phyloP scores from a whole-genome alignment of 2,888 invertebrate genomes.

The Athalia rosae region DNA sequence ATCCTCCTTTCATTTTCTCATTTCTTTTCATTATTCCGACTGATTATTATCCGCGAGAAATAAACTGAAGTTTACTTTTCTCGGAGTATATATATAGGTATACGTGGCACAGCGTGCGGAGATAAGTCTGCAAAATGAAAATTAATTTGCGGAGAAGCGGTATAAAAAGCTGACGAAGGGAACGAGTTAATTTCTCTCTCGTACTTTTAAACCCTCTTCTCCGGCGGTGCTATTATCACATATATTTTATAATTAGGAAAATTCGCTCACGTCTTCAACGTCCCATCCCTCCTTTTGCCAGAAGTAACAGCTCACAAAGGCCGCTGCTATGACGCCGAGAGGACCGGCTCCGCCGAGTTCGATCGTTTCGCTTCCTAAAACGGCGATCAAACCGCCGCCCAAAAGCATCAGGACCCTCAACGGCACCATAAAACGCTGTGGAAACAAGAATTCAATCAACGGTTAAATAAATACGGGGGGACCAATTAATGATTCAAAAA shows the following conservation, averaged over 20 bases:
- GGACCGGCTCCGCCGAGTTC: constrained; percentile 86
- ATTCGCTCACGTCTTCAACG: constrained; percentile 80
- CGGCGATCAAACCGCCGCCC: constrained; percentile 87
- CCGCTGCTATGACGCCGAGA: constrained; percentile 87
- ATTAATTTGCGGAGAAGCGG: too few relatives aligned
- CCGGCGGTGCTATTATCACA: background rate
- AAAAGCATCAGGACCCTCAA: constrained; percentile 87
- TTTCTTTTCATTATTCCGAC: too few relatives aligned
- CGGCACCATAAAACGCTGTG: constrained; percentile 84
- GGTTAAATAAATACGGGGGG: background rate
- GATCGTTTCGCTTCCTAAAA: constrained; percentile 90
- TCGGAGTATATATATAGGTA: too few relatives aligned
- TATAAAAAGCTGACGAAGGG: too few relatives aligned
- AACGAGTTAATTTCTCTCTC: too few relatives aligned
- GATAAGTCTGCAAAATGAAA: too few relatives aligned
- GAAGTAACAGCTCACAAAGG: constrained; percentile 87
- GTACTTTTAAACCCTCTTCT: background rate
- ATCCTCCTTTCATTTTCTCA: too few relatives aligned
- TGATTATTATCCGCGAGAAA: too few relatives aligned
- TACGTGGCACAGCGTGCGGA: too few relatives aligned
- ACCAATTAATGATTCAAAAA: background rate
- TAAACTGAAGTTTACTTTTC: too few relatives aligned
- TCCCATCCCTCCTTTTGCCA: constrained; percentile 92
- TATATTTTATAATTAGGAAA: background rate
- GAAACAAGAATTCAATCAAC: constrained; percentile 32